Base-by-base conservation (phyloP, 2,888 invertebrate genomes). In the Acronicta aceris region DNA sequence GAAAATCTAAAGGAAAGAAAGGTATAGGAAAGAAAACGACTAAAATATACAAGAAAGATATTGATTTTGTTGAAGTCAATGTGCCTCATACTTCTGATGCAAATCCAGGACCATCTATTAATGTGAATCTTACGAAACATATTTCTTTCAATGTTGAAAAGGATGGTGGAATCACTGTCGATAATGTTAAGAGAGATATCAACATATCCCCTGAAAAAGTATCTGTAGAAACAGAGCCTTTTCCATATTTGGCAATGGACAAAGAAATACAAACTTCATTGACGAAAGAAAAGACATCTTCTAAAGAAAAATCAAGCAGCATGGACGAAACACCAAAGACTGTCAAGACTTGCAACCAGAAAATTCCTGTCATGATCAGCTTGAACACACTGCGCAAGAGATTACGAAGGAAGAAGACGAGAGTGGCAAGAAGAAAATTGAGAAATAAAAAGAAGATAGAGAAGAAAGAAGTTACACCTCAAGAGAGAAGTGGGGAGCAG, bases 121-220 rank as follows among this genome's bases (percentile, higher is more conserved):
- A 89, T 83, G 90, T 95, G 0, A 94, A 93, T 71, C 83, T 94
- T 43, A 93, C 92, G 1, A 94, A 93, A 81, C 93, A 94, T 52
- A 93, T 94, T 55, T 94, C 92, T 21, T 92, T 94, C 59, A 94
- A 93, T 86, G 89, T 94, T 62, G 92, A 92, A 73, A 90, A 87
- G 79, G 86, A 88, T 82, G 93, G 93, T 33, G 86, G 75, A 42
- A 76, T 93, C 8, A 85, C 83, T 61, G 59, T 92, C 41, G 89
- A 89, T 50, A 89, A 88, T 72, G 59, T 87, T 0, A 79, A 82
- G 41, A 89, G 85, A 61, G 85, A 89, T 79, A 58, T 88, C 1
- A 86, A 78, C 68, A 67, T 89, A 21, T 85, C 85, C 13, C 89
- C 92, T 47, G 89, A 91, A 52, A 90, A 90, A 69, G 59, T 54